Conservation (phyloP, 2,888 invertebrate genomes). For the Ischnura elegans region DNA sequence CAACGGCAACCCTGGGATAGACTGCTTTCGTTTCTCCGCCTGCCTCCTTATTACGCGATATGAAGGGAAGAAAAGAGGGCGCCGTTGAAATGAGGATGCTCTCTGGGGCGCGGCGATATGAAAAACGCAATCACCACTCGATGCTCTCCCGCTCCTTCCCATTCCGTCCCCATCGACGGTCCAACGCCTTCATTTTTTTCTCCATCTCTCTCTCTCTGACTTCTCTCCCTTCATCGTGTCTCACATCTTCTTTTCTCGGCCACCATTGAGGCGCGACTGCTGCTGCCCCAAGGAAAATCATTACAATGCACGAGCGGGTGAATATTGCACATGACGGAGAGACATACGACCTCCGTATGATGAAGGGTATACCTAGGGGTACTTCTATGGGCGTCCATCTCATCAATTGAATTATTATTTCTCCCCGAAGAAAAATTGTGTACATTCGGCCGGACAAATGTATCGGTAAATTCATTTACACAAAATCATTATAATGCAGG, state of each 20-base stretch:
- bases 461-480: too few species aligned
- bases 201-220: too few species aligned
- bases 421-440: too few species aligned
- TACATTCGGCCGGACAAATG: too few species aligned
- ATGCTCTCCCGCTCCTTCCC: not conserved
- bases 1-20: not conserved
- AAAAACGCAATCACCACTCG: conserved; percentile 37
- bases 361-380: not conserved
- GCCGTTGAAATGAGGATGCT: not conserved
- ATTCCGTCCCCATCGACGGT: not conserved
- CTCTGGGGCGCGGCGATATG: not conserved
- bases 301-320: conserved; percentile 9
- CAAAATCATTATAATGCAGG: too few species aligned
- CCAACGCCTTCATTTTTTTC: not conserved
- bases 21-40: not conserved
- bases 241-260: not conserved
- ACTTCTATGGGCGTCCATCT: not conserved
- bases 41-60: not conserved
- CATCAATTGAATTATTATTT: not conserved
- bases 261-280: not conserved
- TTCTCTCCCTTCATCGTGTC: too few species aligned
- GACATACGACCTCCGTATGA: too few species aligned
- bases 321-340: not conserved
- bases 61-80: not conserved
- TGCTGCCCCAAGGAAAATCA: not conserved